Base-by-base conservation (phyloP, 2,797 vertebrate species). In the Pangasius djambal region DNA sequence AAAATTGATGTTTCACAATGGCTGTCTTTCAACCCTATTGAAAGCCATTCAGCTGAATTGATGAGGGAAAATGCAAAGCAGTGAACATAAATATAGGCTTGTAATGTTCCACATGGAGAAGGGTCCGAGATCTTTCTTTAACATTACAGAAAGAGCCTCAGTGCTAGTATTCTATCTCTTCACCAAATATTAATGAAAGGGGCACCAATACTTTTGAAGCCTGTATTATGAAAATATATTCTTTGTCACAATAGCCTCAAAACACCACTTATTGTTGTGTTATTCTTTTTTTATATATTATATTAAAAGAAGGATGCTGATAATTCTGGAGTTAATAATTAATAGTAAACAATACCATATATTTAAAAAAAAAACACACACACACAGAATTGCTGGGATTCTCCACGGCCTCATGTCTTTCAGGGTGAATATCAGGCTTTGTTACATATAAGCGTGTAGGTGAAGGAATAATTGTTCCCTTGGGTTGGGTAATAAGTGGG, bases 401-500 rank as follows among this genome's bases (percentile, higher is more conserved):
- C 92, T 74, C 86, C 91, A 92, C 77, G 83, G 61, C 85, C 70
- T 63, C 74, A 83, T 83, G 86, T 85, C 83, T 82, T 63, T 75
- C 40, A 89, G 48, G 63, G 79, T 86, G 79, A 83, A 90, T 87
- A 88, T 22, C 70, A 87, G 72, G 50, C 83, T 70, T 88, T 88
- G 90, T 87, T 87, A 78, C 48, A 70, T 72, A 79, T 79, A 83
- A 86, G 90, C 87, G 78, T 67, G n/a, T 79, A 75, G 86, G 86
- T 90, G 88, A 89, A 93, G 91, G 91, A 90, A 91, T 94, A 92
- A 93, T 91, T 75, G 93, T 92, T 96, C 96, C 95, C 95, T 69
- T 1, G 95, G 94, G 95, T 89, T 88, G 83, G 88, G 94, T 95
- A 95, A 96, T 96, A 96, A 96, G 95, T 95, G 95, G 93, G 93